Conservation (phyloP, 1,140 invertebrate species). For the Phymastichus coffea region DNA sequence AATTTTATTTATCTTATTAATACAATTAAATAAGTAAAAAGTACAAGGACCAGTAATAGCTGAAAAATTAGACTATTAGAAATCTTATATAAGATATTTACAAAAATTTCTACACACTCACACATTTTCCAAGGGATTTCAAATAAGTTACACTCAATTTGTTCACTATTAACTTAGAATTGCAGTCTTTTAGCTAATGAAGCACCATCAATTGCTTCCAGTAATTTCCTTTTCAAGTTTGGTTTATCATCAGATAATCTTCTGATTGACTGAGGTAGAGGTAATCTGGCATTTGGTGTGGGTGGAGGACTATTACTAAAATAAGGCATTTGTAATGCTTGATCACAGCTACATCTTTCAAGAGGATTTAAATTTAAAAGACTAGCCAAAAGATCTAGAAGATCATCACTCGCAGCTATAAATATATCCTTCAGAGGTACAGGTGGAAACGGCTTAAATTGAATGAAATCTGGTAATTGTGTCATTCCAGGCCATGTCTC, state of each 20-base stretch:
- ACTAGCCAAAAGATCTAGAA: conserved; percentile 80
- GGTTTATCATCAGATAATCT: conserved; percentile 64
- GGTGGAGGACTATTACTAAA: conserved; percentile 90
- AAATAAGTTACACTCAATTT: no score
- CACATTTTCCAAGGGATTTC: conserved; percentile 17
- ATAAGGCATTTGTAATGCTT: conserved; percentile 80
- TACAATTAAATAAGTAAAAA: no score
- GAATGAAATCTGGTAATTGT: conserved; percentile 86
- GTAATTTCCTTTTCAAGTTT: conserved; percentile 73
- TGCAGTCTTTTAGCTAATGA: conserved; percentile 67
- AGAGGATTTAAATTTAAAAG: conserved; percentile 85
- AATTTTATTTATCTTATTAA: no score
- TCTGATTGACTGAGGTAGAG: conserved; percentile 69
- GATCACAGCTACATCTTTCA: conserved; percentile 77
- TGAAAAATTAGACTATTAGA: conserved; percentile 9
- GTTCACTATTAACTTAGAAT: no score
- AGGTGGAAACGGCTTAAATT: conserved; percentile 84
- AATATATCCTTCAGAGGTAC: conserved; percentile 91
- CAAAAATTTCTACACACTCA: conserved; percentile 26
- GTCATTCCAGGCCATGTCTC: conserved; percentile 89
- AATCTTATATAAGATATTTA: conserved; percentile 17
- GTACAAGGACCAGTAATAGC: no score
- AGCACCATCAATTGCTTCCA: conserved; percentile 70
- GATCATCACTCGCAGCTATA: conserved; percentile 90
- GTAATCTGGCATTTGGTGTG: conserved; percentile 76